Base-by-base conservation (phyloP, 2,797 vertebrate species). In the Sebastes vulpes region DNA sequence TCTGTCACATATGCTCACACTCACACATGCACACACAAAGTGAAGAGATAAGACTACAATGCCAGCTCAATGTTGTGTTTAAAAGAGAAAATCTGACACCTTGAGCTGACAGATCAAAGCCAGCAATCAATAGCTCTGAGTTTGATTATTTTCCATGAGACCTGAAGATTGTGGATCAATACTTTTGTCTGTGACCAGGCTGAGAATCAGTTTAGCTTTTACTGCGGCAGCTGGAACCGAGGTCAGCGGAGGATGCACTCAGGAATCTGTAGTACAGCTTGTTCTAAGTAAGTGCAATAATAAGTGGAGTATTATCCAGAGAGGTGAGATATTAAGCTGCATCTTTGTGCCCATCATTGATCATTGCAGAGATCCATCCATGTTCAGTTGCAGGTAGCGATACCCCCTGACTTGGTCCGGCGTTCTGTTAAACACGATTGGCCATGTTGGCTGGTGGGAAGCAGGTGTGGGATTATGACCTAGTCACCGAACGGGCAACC, bases 71-170 rank as follows among this genome's bases (percentile, higher is more conserved):
- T 85, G 66, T 73, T 75, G 50, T 72, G 58, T 61, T 85, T 61
- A 82, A 82, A 89, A 89, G 46, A 88, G 75, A 88, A 63, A 35
- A 50, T 61, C 67, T 84, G 83, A 89, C 83, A 73, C 77, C 54
- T 82, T 66, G 60, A 82, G 61, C 74, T 67, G 69, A 83, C 66
- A 81, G 84, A 91, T 90, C 86, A 92, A 82, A 93, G 83, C 59
- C 56, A 73, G 54, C 61, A 73, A 89, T 95, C 89, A 81, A 78
- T 94, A 79, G 35, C 77, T 84, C 54, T 61, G 61, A 59, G 72
- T 91, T 87, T 94, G 90, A 92, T 91, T 92, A 89, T 90, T 89
- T 89, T 82, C 59, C 72, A 65, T 68, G 81, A 80, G 75, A 71
- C 29, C 80, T 46, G 61, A 82, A 83, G 72, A 74, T 70, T 75